phyloP scores from a whole-genome alignment of 2,888 invertebrate species.

The Monopis laevigella region DNA sequence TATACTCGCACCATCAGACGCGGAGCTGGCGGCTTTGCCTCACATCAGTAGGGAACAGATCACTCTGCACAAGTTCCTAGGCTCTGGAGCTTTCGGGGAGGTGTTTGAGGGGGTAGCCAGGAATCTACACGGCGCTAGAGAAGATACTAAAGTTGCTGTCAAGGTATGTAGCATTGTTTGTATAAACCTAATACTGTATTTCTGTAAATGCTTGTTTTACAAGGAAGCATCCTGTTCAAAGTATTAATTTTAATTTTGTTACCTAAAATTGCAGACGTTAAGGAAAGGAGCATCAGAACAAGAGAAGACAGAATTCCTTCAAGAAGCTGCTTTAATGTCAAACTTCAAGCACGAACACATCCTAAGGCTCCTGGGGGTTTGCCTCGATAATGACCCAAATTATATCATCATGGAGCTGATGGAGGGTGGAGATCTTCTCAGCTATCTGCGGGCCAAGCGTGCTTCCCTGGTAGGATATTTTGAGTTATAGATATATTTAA shows the following conservation, averaged over 20 bases:
- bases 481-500: too few species aligned
- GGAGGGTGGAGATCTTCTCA: slow-evolving; percentile 95
- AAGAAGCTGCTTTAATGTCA: slow-evolving; percentile 97
- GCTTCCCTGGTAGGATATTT: slow-evolving; percentile 73
- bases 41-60: slow-evolving; percentile 89
- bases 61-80: slow-evolving; percentile 86
- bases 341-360: slow-evolving; percentile 98
- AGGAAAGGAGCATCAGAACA: slow-evolving; percentile 90
- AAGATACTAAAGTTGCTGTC: slow-evolving; percentile 85
- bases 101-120: slow-evolving; percentile 92
- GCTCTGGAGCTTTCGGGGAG: slow-evolving; percentile 97
- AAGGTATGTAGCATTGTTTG: slow-evolving; percentile 67
- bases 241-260: too few species aligned
- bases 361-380: slow-evolving; percentile 90
- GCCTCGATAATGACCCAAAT: slow-evolving; percentile 92
- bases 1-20: slow-evolving; percentile 70
- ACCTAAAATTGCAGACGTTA: slow-evolving; percentile 76
- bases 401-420: slow-evolving; percentile 96
- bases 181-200: too few species aligned
- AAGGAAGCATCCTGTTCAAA: too few species aligned
- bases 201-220: too few species aligned
- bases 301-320: slow-evolving; percentile 92
- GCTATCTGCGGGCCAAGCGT: slow-evolving; percentile 86
- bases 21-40: slow-evolving; percentile 82
- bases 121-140: slow-evolving; percentile 67